phyloP scores from a whole-genome alignment of 1,140 invertebrate genomes.

The Drosophila subpulchrella region DNA sequence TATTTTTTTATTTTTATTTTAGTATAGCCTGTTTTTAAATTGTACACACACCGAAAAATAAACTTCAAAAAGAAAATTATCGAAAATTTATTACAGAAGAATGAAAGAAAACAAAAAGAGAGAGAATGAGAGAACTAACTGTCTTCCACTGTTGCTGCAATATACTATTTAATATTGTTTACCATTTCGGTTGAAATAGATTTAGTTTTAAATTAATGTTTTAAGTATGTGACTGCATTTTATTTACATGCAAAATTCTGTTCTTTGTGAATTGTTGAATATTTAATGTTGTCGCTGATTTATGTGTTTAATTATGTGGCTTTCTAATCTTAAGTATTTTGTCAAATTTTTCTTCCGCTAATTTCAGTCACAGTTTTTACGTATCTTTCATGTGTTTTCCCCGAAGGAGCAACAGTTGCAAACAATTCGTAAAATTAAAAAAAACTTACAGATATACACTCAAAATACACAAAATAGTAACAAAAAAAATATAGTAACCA shows the following conservation, averaged over 20 bases:
- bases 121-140: conserved; percentile 42
- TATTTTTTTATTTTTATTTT: conserved; percentile 39
- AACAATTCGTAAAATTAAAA: not conserved
- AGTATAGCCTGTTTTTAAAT: conserved; percentile 55
- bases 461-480: conserved; percentile 13
- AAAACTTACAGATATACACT: conserved; percentile 8
- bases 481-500: conserved; percentile 20
- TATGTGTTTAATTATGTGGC: conserved; percentile 12
- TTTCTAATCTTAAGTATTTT: conserved; percentile 15
- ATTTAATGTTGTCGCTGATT: conserved; percentile 32
- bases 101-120: conserved; percentile 35
- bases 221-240: conserved; percentile 25
- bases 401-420: conserved; percentile 21
- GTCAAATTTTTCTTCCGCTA: not conserved
- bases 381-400: conserved; percentile 3
- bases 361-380: conserved; percentile 4
- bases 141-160: conserved; percentile 84
- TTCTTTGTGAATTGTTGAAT: conserved; percentile 37
- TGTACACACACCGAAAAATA: conserved; percentile 53
- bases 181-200: conserved; percentile 41
- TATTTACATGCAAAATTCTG: conserved; percentile 30
- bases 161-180: conserved; percentile 66
- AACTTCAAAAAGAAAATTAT: conserved; percentile 42
- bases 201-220: conserved; percentile 36
- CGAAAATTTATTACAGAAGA: conserved; percentile 37